A percentile compares a stretch with the other conserved stretches of the same genome.
Evolutionary conservation across 1,140 invertebrate genomes (phyloP).

Genomic region (Drosophila serrata): DNA sequence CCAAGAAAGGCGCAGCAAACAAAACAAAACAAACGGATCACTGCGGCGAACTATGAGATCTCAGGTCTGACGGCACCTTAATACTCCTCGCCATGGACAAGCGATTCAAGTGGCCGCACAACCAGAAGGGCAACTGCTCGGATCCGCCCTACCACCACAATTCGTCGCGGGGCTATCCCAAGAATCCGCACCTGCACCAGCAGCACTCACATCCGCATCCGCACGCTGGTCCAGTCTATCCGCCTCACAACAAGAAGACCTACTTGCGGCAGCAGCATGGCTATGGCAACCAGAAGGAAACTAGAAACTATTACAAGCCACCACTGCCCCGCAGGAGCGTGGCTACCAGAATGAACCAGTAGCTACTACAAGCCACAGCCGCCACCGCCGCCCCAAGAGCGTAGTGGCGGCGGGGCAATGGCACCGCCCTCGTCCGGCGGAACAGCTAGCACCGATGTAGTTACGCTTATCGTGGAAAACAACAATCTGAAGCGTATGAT

Average conservation of each 20-base stretch:
- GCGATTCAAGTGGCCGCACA: conserved; percentile 55
- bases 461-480: conserved; percentile 69
- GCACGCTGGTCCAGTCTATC: background rate
- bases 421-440: conserved; percentile 26
- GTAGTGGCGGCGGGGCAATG: conserved; percentile 20
- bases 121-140: conserved; percentile 38
- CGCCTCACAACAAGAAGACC: conserved; percentile 24
- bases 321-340: conserved; percentile 14
- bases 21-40: conserved; percentile 57
- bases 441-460: conserved; percentile 43
- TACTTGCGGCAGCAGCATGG: conserved; percentile 40
- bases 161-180: conserved; percentile 25
- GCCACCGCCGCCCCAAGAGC: background rate
- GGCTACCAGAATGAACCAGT: conserved; percentile 24
- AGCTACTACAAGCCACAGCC: conserved; percentile 45
- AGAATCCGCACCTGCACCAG: background rate
- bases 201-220: conserved; percentile 11
- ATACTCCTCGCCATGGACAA: conserved; percentile 60
- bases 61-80: conserved; percentile 24
- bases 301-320: conserved; percentile 45
- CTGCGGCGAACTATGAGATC: conserved; percentile 55
- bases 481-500: conserved; percentile 85
- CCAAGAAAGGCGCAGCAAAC: conserved; percentile 43
- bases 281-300: conserved; percentile 21
- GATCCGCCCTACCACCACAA: conserved; percentile 41